phyloP scores from a whole-genome alignment of 2,888 invertebrate species.

The Mechanitis messenoides region DNA sequence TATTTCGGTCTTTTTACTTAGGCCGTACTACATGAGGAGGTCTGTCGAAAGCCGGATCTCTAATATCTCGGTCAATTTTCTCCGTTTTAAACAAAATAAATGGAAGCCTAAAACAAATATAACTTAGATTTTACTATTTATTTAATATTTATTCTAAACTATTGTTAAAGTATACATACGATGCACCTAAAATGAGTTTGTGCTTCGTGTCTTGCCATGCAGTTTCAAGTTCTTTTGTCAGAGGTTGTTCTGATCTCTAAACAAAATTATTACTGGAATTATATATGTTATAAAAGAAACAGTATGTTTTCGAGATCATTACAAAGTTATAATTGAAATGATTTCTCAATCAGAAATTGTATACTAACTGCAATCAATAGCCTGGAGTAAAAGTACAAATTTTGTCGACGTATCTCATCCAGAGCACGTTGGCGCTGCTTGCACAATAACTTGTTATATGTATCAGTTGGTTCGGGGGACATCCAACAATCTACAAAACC shows the following conservation, averaged over 20 bases:
- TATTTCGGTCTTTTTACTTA: slow-evolving; percentile 42
- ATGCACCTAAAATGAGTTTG: slow-evolving; percentile 65
- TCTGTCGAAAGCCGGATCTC: slow-evolving; percentile 60
- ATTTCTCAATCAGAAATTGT: not conserved
- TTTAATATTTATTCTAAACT: not conserved
- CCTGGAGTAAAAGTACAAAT: slow-evolving; percentile 57
- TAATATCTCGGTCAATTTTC: slow-evolving; percentile 58
- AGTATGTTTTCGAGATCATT: not conserved
- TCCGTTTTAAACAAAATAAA: slow-evolving; percentile 68
- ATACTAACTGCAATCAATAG: slow-evolving; percentile 56
- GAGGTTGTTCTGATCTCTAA: slow-evolving; percentile 64
- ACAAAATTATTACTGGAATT: slow-evolving; percentile 7
- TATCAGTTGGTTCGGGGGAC: slow-evolving; percentile 43
- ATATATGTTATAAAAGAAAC: no score
- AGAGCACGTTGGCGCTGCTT: slow-evolving; percentile 54
- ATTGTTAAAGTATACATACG: slow-evolving; percentile 46
- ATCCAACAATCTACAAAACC: slow-evolving; percentile 68
- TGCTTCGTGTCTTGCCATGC: slow-evolving; percentile 62
- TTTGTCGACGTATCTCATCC: slow-evolving; percentile 45
- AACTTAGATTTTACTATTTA: not conserved
- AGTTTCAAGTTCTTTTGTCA: slow-evolving; percentile 58
- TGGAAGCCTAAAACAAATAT: slow-evolving; percentile 48
- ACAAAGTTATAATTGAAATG: not conserved
- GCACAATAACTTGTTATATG: slow-evolving; percentile 54
- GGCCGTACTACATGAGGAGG: slow-evolving; percentile 43